Percentiles rank a stretch among this genome's conserved stretches.
These are phyloP conservation scores for Latrodectus hesperus DNA, from an alignment of 2,888 invertebrate genomes.

Conservation along the genomic window DNA sequence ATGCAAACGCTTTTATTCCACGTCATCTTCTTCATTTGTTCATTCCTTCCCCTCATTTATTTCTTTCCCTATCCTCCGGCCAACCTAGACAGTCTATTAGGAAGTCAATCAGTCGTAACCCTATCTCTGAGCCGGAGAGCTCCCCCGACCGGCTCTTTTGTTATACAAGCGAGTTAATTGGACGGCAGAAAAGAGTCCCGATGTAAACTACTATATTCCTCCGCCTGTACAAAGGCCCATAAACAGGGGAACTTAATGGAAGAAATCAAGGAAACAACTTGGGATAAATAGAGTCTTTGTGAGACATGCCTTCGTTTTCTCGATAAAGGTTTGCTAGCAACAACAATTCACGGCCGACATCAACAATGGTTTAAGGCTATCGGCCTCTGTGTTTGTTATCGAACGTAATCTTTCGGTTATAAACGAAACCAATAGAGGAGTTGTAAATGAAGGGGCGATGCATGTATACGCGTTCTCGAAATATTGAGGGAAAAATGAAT, in stretches of 20 bases:
- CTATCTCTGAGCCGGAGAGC: constrained; percentile 36
- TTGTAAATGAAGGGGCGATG: constrained; percentile 37
- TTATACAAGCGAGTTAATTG: constrained; percentile 64
- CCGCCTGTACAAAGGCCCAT: constrained; percentile 56
- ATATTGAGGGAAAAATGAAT: constrained; percentile 39
- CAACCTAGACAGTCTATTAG: constrained; percentile 58
- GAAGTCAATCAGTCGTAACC: constrained; percentile 64
- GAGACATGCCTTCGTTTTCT: constrained; percentile 56
- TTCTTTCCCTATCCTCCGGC: constrained; percentile 46
- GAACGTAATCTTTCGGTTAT: constrained; percentile 43
- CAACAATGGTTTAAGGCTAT: constrained; percentile 63
- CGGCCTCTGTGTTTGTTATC: constrained; percentile 44
- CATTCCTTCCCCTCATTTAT: constrained; percentile 31
- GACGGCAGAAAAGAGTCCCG: constrained; percentile 57
- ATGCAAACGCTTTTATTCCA: constrained; percentile 29
- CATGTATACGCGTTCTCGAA: constrained; percentile 11
- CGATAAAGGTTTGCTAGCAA: constrained; percentile 54
- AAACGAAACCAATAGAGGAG: constrained; percentile 62
- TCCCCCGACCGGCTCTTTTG: constrained; percentile 55
- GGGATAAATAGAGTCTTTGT: constrained; percentile 64
- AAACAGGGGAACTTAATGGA: constrained; percentile 67
- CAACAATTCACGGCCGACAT: constrained; percentile 51
- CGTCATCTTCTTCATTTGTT: constrained; percentile 34
- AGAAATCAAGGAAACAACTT: constrained; percentile 67
- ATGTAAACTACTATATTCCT: constrained; percentile 61